Conservation (phyloP, 2,797 vertebrate species). For the Intellagama lesueurii region DNA sequence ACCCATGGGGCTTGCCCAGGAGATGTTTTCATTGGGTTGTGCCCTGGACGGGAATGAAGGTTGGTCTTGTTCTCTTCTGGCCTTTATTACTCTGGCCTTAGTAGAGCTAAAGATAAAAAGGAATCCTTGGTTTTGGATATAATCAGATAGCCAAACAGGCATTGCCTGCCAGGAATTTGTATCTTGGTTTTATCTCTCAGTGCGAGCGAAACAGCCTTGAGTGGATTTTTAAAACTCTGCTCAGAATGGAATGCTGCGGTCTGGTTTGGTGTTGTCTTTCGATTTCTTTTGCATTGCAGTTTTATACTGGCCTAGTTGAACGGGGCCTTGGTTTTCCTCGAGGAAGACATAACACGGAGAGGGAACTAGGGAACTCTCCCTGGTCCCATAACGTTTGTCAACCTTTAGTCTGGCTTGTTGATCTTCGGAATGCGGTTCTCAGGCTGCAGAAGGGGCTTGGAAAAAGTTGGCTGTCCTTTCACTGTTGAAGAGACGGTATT, state of each 20-base stretch:
- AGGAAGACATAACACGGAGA: not conserved
- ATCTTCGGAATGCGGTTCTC: not conserved
- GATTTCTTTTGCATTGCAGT: not conserved
- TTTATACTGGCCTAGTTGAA: not conserved
- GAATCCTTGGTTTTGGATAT: not conserved
- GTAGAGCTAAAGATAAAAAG: not conserved
- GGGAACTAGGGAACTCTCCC: too few species aligned
- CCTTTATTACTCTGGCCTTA: not conserved
- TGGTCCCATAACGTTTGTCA: not conserved
- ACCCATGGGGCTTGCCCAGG: not conserved
- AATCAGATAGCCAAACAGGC: not conserved
- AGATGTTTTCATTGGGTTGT: not conserved
- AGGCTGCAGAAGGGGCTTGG: not conserved
- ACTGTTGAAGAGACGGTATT: not conserved
- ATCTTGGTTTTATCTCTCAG: not conserved
- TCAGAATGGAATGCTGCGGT: not conserved
- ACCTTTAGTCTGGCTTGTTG: not conserved
- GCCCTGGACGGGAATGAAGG: not conserved
- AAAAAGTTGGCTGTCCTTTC: not conserved
- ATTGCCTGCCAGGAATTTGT: not conserved
- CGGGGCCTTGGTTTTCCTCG: not conserved
- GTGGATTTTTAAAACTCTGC: not conserved
- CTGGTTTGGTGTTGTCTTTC: not conserved
- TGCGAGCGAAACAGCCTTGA: conserved; percentile 14
- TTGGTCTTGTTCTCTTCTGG: not conserved